Conservation (phyloP, 2,888 invertebrate species). For the Trissonchulus latispiculum region DNA sequence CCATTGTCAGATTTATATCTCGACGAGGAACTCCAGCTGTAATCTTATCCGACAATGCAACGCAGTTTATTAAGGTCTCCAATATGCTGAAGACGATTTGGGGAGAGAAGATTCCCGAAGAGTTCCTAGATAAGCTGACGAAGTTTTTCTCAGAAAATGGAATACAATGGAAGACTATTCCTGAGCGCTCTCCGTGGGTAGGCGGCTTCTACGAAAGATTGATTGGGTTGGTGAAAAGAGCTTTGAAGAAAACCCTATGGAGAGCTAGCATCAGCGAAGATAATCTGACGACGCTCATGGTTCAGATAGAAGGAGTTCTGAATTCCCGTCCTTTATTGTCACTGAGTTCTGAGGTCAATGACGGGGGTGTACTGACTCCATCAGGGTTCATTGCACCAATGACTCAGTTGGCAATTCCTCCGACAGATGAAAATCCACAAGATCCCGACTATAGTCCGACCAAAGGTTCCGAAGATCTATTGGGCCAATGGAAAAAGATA, state of each 20-base stretch:
- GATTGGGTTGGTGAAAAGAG: constrained; percentile 42
- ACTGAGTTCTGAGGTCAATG: constrained; percentile 11
- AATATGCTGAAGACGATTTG: constrained; percentile 36
- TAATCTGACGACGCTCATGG: constrained; percentile 14
- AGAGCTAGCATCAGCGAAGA: constrained; percentile 9
- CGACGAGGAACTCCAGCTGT: constrained; percentile 37
- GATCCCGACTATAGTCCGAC: too few species aligned
- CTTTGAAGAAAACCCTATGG: constrained; percentile 17
- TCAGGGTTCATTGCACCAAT: too few species aligned
- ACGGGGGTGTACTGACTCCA: background rate
- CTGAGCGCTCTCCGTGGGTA: constrained; percentile 46
- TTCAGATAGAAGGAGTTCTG: constrained; percentile 20
- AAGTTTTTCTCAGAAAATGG: constrained; percentile 21
- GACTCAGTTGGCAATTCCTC: too few species aligned
- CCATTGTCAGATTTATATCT: constrained; percentile 40
- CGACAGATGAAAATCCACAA: too few species aligned
- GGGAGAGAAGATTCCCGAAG: background rate
- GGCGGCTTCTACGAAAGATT: constrained; percentile 48
- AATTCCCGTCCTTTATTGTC: constrained; percentile 19
- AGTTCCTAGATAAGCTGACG: background rate
- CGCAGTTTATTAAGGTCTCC: constrained; percentile 42
- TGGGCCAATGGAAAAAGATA: too few species aligned
- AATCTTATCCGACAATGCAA: constrained; percentile 45
- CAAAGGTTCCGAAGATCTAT: too few species aligned
- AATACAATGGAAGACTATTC: constrained; percentile 43